Evolutionary conservation across 2,113 vertebrate genomes (phyloP), one percentile per base, ranked within the genome.

Genomic region (Perca fluviatilis): DNA sequence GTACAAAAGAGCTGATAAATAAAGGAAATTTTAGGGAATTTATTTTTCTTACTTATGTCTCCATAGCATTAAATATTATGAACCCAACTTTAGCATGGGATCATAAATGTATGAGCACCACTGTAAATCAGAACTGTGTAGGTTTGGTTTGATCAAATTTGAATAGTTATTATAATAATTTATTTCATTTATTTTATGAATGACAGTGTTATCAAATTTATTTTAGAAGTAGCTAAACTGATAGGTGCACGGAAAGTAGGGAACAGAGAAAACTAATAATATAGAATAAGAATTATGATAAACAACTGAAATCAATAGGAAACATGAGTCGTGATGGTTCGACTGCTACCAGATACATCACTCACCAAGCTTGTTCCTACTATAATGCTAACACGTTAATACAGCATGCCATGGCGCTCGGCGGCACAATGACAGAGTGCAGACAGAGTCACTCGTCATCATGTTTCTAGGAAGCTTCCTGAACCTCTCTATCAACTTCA

Each of bases 401-500:
- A 56, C n/a, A 12, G 23, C 66, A 56, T 53, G 30, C 43, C 49
- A 3, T 40, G 46, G 23, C 63, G 23, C 57, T 68, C 30, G 4
- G 50, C 58, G 18, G 46, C 47, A 60, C 62, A 69, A 6, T 74
- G 19, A 76, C 65, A 16, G 14, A 36, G 36, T 21, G 40, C 53
- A 11, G 2, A 43, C 40, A 43, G 36, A 40, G 53, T 54, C 61
- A 33, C 61, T 49, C 16, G 30, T 77, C 62, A 56, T 79, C 21
- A 30, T 75, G 80, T 79, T 80, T 88, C 81, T 47, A 71, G 68
- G 79, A 84, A 83, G 67, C 16, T 64, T 82, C 77, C 74, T 33
- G 21, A 79, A 68, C 67, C 25, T 64, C 3, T 23, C 60, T 78
- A 36, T 80, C 46, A 23, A 33, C 62, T 66, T 84, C 82, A 86